Conservation (phyloP, 1,140 invertebrate species). For the Bombus pascuorum region DNA sequence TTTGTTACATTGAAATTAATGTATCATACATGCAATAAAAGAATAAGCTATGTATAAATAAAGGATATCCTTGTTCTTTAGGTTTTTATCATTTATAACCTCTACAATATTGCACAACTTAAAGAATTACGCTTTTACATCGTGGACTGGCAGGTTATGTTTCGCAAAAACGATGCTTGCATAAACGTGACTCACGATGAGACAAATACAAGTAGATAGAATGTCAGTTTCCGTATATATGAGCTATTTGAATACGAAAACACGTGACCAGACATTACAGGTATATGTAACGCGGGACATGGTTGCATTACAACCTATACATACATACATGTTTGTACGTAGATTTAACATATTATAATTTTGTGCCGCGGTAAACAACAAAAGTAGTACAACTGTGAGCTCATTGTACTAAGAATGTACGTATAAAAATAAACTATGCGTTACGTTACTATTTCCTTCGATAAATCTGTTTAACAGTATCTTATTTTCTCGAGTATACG, state of each 20-base stretch:
- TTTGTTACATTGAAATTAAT: conserved; percentile 63
- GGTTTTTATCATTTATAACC: neutral
- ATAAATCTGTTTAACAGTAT: conserved; percentile 1
- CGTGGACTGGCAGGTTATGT: conserved; percentile 33
- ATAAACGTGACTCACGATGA: conserved; percentile 31
- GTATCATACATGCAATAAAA: conserved; percentile 54
- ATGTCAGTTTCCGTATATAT: neutral
- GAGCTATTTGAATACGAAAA: neutral
- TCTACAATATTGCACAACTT: neutral
- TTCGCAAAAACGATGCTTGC: neutral
- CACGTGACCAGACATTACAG: conserved; percentile 34
- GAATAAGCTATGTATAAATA: conserved; percentile 37
- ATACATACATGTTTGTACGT: neutral
- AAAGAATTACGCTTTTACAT: neutral
- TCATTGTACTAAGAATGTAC: conserved; percentile 11
- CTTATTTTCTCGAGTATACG: neutral
- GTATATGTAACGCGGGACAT: conserved; percentile 30
- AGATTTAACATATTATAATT: conserved; percentile 34
- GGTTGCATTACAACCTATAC: neutral
- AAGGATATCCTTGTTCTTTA: neutral
- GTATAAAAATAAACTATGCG: conserved; percentile 40
- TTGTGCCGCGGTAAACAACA: conserved; percentile 23
- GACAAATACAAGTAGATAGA: neutral
- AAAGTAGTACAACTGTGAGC: conserved; percentile 25
- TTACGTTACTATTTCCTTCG: neutral